Evolutionary conservation across 2,888 invertebrate genomes (phyloP).

Genomic region (Cosmorhoe ocellata): DNA sequence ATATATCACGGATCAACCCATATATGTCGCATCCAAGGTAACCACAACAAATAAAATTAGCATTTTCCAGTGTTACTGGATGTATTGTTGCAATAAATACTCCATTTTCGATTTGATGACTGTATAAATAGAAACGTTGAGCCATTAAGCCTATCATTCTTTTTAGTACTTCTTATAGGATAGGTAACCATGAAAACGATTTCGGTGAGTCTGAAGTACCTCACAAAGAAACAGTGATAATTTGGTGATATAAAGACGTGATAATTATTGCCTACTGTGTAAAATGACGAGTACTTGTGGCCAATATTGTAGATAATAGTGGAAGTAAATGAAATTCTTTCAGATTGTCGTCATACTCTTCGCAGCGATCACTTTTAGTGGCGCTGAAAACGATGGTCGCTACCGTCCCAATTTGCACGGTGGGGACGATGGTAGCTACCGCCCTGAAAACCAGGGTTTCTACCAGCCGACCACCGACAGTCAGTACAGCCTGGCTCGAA

Average conservation of each 20-base stretch:
- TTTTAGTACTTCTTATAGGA: constrained; percentile 48
- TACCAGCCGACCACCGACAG: constrained; percentile 39
- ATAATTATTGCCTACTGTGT: too few species aligned
- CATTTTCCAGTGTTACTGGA: constrained; percentile 64
- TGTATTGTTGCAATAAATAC: constrained; percentile 69
- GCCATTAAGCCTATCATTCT: constrained; percentile 56
- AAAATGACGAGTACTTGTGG: too few species aligned
- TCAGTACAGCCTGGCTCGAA: constrained; percentile 41
- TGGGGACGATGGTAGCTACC: constrained; percentile 59
- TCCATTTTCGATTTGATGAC: constrained; percentile 66
- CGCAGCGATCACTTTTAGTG: constrained; percentile 45
- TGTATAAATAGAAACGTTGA: constrained; percentile 69
- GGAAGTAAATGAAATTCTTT: neutral
- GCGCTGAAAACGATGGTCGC: constrained; percentile 68
- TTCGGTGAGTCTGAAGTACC: constrained; percentile 66
- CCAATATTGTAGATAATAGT: too few species aligned
- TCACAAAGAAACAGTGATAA: too few species aligned
- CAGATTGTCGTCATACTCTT: constrained; percentile 50
- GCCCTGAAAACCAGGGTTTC: constrained; percentile 38
- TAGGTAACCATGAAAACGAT: constrained; percentile 62
- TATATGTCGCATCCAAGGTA: constrained; percentile 64
- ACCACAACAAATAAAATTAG: constrained; percentile 70
- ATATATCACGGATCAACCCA: constrained; percentile 63
- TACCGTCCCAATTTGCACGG: constrained; percentile 67
- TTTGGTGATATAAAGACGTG: too few species aligned